phyloP scores from a whole-genome alignment of 2,113 vertebrate species.

The Myotis brandtii region DNA sequence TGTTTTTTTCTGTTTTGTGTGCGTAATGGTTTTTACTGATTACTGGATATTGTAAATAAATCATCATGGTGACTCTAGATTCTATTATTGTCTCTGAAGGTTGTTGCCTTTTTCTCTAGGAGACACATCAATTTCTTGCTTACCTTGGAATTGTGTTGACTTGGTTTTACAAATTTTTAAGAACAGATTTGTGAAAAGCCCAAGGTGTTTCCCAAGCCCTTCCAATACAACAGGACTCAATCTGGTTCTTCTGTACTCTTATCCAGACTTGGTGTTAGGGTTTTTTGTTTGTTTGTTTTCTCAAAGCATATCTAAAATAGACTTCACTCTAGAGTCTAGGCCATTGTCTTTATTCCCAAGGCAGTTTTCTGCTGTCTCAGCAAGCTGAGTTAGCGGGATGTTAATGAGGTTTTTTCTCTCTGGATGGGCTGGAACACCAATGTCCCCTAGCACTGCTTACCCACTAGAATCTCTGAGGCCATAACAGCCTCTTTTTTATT shows the following conservation, averaged over 20 bases:
- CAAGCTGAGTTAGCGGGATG: neutral
- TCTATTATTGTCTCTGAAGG: neutral
- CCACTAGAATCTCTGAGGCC: neutral
- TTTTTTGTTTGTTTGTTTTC: neutral
- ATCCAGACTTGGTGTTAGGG: neutral
- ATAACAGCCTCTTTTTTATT: neutral
- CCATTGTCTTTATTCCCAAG: neutral
- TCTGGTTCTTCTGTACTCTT: neutral
- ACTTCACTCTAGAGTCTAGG: neutral
- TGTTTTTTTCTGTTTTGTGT: neutral
- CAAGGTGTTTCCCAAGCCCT: neutral
- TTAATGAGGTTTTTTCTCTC: neutral
- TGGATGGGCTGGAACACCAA: neutral
- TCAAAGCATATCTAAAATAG: neutral
- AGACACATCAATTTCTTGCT: neutral
- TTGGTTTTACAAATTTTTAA: neutral
- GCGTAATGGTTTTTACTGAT: neutral
- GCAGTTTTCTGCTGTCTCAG: neutral
- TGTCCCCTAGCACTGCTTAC: neutral
- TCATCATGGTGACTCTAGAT: neutral
- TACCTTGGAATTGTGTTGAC: neutral
- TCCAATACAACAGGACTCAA: neutral
- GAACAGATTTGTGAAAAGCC: neutral
- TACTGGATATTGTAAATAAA: neutral
- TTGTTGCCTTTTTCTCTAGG: neutral